These are phyloP conservation scores for Enoplosus armatus DNA, from an alignment of 2,797 vertebrate species.

Conservation along the genomic window DNA sequence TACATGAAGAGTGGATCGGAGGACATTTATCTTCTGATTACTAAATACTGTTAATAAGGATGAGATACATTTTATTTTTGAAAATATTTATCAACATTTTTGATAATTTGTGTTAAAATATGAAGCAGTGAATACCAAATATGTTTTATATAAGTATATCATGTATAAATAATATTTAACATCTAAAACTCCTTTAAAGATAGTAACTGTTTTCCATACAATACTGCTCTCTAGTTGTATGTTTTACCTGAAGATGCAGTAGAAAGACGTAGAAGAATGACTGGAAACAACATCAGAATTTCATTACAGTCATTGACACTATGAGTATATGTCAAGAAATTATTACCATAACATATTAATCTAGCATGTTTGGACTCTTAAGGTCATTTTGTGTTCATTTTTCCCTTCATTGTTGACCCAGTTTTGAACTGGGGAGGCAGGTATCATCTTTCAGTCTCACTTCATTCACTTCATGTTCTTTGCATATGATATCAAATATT, in stretches of 20 bases:
- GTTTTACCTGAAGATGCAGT: not conserved
- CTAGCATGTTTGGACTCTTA: not conserved
- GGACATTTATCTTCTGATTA: not conserved
- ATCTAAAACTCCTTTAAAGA: not conserved
- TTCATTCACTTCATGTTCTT: not conserved
- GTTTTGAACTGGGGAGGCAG: not conserved
- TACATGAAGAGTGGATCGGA: constrained; percentile 7
- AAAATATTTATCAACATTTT: not conserved
- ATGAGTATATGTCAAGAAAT: not conserved
- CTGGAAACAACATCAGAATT: not conserved
- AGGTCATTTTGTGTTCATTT: not conserved
- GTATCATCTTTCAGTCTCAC: not conserved
- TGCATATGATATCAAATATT: constrained; percentile 8
- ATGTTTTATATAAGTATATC: not conserved
- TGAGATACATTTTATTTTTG: not conserved
- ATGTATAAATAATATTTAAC: not conserved
- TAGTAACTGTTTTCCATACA: too few relatives aligned
- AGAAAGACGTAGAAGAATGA: not conserved
- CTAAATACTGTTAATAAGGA: not conserved
- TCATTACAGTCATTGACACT: not conserved
- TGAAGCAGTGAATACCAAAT: not conserved
- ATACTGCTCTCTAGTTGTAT: not conserved
- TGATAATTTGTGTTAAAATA: not conserved
- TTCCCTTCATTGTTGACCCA: not conserved
- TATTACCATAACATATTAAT: not conserved